Evolutionary conservation across 2,888 invertebrate species (phyloP).

Genomic region (Melanotus villosus): DNA sequence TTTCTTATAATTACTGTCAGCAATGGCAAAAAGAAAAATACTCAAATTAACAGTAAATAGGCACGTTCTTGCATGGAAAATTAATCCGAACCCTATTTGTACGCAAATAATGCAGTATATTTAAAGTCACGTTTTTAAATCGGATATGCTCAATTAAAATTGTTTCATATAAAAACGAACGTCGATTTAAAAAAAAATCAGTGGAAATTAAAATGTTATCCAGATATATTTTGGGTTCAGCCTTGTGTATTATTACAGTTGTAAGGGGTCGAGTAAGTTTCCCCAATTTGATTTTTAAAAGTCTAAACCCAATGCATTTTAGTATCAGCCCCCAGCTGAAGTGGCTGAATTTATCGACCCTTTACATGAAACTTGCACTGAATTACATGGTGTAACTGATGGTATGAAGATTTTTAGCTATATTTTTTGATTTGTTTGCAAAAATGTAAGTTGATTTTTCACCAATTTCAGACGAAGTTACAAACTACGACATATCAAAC

Average conservation of each 20-base stretch:
- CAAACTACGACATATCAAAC: slow-evolving; percentile 43
- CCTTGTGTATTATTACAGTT: no score
- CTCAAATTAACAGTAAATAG: slow-evolving; percentile 3
- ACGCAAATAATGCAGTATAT: no score
- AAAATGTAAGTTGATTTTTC: slow-evolving; percentile 22
- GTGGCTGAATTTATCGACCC: slow-evolving; percentile 43
- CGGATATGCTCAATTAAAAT: no score
- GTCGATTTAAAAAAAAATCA: no score
- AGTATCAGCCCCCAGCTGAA: slow-evolving; percentile 44
- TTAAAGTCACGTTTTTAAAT: no score
- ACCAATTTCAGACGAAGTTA: slow-evolving; percentile 42
- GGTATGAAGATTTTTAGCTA: slow-evolving; percentile 28
- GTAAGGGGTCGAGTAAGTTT: no score
- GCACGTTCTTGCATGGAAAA: background rate
- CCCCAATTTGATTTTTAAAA: no score
- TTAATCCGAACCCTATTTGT: background rate
- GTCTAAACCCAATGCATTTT: no score
- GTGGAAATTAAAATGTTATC: no score
- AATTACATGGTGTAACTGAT: slow-evolving; percentile 37
- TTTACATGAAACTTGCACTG: slow-evolving; percentile 41
- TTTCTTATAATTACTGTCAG: slow-evolving; percentile 9
- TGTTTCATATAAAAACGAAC: slow-evolving; percentile 4
- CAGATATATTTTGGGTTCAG: no score
- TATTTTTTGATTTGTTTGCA: background rate
- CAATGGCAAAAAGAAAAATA: background rate